Conservation (phyloP, 2,113 vertebrate genomes). For the Crotalus viridis region DNA sequence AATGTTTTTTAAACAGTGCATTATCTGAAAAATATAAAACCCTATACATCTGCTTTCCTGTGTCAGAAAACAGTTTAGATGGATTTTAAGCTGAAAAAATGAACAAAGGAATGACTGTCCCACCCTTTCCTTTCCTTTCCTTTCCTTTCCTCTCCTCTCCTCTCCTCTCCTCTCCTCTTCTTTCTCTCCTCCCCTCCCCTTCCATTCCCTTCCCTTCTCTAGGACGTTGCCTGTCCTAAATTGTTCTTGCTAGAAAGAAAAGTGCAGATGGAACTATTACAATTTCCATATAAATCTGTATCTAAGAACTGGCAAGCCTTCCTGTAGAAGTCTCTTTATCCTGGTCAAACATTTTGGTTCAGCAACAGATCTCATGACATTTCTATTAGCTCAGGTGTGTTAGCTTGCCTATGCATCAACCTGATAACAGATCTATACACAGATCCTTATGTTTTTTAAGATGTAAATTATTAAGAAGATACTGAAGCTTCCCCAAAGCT, state of each 20-base stretch:
- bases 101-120: background rate
- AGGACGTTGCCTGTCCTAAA: too few species aligned
- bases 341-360: background rate
- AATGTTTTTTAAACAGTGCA: background rate
- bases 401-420: background rate
- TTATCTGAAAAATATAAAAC: background rate
- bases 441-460: slow-evolving; percentile 20
- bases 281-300: background rate
- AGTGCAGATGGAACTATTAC: background rate
- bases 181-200: too few species aligned
- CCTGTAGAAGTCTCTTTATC: background rate
- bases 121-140: too few species aligned
- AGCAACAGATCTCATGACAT: background rate
- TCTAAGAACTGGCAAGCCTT: background rate
- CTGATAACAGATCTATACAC: background rate
- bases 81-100: background rate
- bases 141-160: too few species aligned
- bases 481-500: slow-evolving; percentile 35
- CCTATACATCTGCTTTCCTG: background rate
- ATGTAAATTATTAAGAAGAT: slow-evolving; percentile 48
- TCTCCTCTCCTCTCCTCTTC: too few species aligned
- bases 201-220: too few species aligned
- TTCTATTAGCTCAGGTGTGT: background rate
- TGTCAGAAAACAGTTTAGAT: background rate
- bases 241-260: background rate